Conservation (phyloP, 2,797 vertebrate species). For the Paramormyrops hopkinsi region DNA sequence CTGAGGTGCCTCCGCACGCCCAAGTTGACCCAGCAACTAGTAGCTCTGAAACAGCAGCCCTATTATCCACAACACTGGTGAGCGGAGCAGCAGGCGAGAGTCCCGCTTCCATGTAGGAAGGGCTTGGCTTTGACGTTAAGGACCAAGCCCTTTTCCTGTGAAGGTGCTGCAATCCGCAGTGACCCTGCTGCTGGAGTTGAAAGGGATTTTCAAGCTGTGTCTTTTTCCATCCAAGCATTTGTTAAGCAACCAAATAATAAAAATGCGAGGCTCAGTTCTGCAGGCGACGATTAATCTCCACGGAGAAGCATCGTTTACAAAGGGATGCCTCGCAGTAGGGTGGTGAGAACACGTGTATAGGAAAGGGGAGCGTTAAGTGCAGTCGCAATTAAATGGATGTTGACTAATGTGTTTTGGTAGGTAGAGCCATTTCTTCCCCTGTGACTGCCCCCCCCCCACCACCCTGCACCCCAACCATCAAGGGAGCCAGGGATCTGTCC, state of each 20-base stretch:
- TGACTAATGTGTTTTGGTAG: slow-evolving; percentile 1
- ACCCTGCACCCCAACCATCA: neutral
- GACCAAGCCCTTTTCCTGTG: neutral
- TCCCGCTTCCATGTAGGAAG: neutral
- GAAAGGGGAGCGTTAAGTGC: neutral
- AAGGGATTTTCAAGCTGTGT: slow-evolving; percentile 1
- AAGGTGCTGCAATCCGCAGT: neutral
- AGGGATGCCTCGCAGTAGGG: neutral
- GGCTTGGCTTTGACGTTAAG: neutral
- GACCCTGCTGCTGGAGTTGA: neutral
- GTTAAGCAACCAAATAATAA: neutral
- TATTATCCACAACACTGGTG: neutral
- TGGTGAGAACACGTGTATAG: neutral
- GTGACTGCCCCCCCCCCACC: neutral
- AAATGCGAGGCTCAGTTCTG: neutral
- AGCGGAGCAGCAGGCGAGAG: neutral
- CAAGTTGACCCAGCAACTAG: neutral
- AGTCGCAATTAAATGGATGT: slow-evolving; percentile 3
- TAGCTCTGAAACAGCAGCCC: neutral
- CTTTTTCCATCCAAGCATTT: neutral
- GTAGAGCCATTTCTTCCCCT: neutral
- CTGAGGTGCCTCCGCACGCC: neutral
- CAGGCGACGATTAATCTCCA: neutral
- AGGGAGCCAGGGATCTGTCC: neutral
- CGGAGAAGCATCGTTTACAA: neutral